phyloP scores from a whole-genome alignment of 1,140 invertebrate species.

The Philotrypesis tridentata region DNA sequence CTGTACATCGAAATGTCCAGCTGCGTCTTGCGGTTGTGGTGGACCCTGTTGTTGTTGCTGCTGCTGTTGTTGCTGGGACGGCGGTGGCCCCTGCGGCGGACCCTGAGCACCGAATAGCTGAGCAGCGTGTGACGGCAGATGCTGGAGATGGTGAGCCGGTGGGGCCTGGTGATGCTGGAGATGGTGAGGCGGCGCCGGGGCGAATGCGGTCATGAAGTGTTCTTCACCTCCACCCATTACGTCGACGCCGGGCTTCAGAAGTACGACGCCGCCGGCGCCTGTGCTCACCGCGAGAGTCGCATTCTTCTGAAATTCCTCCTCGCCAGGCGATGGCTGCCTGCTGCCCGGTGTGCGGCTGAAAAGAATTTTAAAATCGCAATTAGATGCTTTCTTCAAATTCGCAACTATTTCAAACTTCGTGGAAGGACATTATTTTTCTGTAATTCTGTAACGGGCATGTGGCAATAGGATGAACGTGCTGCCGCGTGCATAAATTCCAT shows the following conservation, averaged over 20 bases:
- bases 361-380: constrained; percentile 51
- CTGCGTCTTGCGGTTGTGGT: constrained; percentile 68
- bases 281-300: constrained; percentile 72
- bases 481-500: neutral
- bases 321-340: constrained; percentile 90
- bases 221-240: constrained; percentile 74
- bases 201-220: constrained; percentile 75
- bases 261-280: constrained; percentile 69
- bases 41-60: constrained; percentile 78
- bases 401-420: neutral
- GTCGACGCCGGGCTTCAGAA: constrained; percentile 74
- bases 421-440: neutral
- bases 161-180: constrained; percentile 73
- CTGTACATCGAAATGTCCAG: constrained; percentile 75
- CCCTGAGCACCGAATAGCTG: constrained; percentile 73
- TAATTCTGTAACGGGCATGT: neutral
- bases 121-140: constrained; percentile 71
- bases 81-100: constrained; percentile 70
- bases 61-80: constrained; percentile 73
- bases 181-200: constrained; percentile 75
- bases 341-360: constrained; percentile 90
- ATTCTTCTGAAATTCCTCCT: constrained; percentile 84
- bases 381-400: neutral
- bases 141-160: constrained; percentile 72
- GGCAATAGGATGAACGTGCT: neutral